phyloP scores from a whole-genome alignment of 1,140 invertebrate genomes.

The Colletes latitarsis region DNA sequence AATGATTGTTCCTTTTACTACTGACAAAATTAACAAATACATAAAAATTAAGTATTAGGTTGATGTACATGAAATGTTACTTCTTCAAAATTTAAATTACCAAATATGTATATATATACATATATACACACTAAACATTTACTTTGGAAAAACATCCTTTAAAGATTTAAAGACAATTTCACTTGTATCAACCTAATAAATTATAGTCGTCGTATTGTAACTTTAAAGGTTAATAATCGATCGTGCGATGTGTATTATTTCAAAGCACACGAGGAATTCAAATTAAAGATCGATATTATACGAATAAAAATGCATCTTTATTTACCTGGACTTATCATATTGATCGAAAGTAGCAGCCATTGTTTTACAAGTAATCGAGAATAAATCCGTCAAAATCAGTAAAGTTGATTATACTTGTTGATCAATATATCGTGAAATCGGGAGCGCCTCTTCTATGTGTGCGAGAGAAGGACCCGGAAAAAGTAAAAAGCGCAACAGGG shows the following conservation, averaged over 20 bases:
- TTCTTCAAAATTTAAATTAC: background rate
- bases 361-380: slow-evolving; percentile 37
- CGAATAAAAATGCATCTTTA: slow-evolving; percentile 16
- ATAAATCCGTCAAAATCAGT: slow-evolving; percentile 31
- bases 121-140: background rate
- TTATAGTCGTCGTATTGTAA: background rate
- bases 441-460: slow-evolving; percentile 32
- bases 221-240: background rate
- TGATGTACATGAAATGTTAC: background rate
- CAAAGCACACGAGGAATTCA: background rate
- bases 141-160: background rate
- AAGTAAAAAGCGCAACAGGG: slow-evolving; percentile 43
- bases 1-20: too few species aligned
- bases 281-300: background rate
- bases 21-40: background rate
- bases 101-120: background rate
- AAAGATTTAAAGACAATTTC: background rate
- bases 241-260: background rate
- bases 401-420: slow-evolving; percentile 57
- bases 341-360: slow-evolving; percentile 88
- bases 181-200: background rate
- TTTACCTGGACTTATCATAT: slow-evolving; percentile 86
- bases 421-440: slow-evolving; percentile 52
- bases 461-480: slow-evolving; percentile 43
- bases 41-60: background rate